Evolutionary conservation across 2,888 invertebrate species (phyloP).

Genomic region (Plagodis pulveraria): DNA sequence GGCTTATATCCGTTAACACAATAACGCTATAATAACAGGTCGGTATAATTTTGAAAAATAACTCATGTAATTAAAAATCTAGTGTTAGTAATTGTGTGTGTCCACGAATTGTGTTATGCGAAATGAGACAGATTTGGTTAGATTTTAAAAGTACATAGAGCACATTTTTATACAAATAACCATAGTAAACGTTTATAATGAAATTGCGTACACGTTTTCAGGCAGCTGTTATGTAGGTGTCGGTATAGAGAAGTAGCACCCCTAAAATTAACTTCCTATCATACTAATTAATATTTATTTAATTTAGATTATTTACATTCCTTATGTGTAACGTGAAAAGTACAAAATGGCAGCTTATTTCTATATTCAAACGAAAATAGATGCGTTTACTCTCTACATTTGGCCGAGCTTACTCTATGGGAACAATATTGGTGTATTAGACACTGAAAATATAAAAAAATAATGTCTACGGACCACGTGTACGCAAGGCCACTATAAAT

Average conservation of each 20-base stretch:
- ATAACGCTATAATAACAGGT: constrained; percentile 26
- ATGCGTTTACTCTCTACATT: constrained; percentile 52
- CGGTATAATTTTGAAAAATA: constrained; percentile 30
- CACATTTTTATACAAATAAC: neutral
- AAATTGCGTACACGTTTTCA: constrained; percentile 62
- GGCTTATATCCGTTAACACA: constrained; percentile 23
- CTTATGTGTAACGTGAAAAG: constrained; percentile 47
- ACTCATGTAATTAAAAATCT: constrained; percentile 1
- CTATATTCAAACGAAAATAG: constrained; percentile 53
- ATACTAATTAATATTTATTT: constrained; percentile 50
- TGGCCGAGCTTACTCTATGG: constrained; percentile 80
- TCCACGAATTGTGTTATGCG: constrained; percentile 16
- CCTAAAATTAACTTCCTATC: constrained; percentile 42
- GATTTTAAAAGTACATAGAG: neutral
- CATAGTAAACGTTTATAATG: neutral
- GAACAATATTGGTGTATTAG: constrained; percentile 77
- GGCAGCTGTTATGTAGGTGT: constrained; percentile 74
- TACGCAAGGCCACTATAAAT: constrained; percentile 53
- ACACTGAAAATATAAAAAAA: constrained; percentile 40
- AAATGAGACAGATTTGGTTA: constrained; percentile 43
- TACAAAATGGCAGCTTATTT: constrained; percentile 77
- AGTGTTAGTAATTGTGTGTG: constrained; percentile 6
- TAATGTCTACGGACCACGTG: constrained; percentile 53
- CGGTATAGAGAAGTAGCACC: constrained; percentile 58
- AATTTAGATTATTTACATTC: constrained; percentile 54